Base-by-base conservation (phyloP, 2,888 invertebrate species). In the Melitaea athalia region DNA sequence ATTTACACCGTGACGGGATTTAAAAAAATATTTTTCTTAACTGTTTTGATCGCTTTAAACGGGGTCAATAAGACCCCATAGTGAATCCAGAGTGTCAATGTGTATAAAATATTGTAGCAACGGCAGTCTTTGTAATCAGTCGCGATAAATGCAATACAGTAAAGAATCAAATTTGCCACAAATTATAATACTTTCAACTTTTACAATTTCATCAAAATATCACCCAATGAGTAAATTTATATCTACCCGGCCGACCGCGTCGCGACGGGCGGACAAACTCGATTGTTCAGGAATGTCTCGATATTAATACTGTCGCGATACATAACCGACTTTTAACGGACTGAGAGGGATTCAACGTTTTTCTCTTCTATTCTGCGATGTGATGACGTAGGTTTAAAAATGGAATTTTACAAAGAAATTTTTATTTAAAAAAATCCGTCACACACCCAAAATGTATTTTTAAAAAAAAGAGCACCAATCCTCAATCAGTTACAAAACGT, bases 251-350 rank as follows among this genome's bases (percentile, higher is more conserved):
- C 53, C 31, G 53, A 55, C 53, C 12, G 77, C 79, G 83, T 87
- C 86, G 81, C 79, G 72, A 85, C 85, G 14, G 85, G 73, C 74
- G 80, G 82, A 76, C 78, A 78, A 85, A 86, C 85, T 88, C 88
- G 82, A 87, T 88, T 85, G 86, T 81, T 70, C 74, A 91, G 91
- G 92, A 92, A 92, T 92, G 91, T 92, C 84, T 86, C 81, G 85
- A 86, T 84, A 78, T 79, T 88, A 91, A 90, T 90, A 90, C 88
- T 89, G 88, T 84, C 81, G 77, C 79, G 78, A 73, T 72, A 68
- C 69, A 57, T 42, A 79, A 77, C 76, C 74, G 79, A 77, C 75
- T 15, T 43, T n/a, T 47, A 64, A 15, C 24, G 53, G 57, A 64
- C n/a, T 15, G 50, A 49, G 52, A 47, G 42, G 57, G 67, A 47